Base-by-base conservation (phyloP, 2,888 invertebrate genomes). In the Melipona beecheii region DNA sequence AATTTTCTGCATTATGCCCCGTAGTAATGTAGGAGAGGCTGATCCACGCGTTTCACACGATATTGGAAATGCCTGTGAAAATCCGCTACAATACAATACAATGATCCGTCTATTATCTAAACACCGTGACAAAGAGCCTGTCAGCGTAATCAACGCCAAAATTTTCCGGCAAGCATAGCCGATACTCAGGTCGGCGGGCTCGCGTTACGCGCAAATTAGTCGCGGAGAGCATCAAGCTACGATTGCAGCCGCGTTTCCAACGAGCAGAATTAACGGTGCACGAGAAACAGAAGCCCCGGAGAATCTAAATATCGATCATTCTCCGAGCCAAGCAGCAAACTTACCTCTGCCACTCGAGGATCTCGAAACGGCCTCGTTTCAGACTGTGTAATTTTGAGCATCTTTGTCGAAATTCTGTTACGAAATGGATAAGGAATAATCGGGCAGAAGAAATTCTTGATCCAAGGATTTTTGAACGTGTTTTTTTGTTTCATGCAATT, bases 21-120 rank as follows among this genome's bases (percentile, higher is more conserved):
- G 19, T 27, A 19, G 31, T 24, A 52, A 76, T 72, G 36, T 77
- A 68, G 62, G 62, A 65, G 75, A 73, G 43, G 75, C 66, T 43
- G 76, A 24, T 62, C 62, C 75, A 73, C 66, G 65, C 43, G 78
- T 73, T 60, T 65, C 85, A 56, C 74, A 56, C 65, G 64, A 82
- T 85, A 82, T 85, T 79, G 78, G 72, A 77, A 86, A 83, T 68
- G 70, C 74, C 77, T 68, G 80, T 54, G 82, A 83, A 85, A 87
- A 85, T 60, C 85, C 77, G 77, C 85, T 87, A 83, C 83, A 85
- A 86, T 83, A 83, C 83, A 84, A 84, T 84, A 84, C 78, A 84
- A 75, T 84, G 83, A 87, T 79, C 77, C 75, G 79, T 87, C 84
- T 79, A 87, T 86, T 86, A 87, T 87, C 87, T 87, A 87, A 87